A percentile compares a stretch with the other conserved stretches of the same genome.
Conservation (phyloP, 2,113 vertebrate species). For the Petromus typicus region DNA sequence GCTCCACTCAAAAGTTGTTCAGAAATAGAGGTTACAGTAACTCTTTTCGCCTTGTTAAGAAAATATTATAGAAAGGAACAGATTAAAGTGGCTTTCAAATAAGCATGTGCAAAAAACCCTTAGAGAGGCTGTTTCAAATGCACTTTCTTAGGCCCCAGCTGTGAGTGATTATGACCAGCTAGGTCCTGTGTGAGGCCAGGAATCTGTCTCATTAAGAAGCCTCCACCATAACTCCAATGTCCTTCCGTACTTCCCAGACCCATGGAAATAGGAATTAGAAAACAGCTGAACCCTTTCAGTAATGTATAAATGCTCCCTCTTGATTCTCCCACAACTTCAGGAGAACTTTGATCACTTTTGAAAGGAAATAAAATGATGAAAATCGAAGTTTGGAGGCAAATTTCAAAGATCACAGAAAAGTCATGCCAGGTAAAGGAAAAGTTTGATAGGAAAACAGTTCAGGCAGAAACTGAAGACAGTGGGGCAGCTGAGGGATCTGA, state of each 20-base stretch:
- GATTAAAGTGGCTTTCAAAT: neutral
- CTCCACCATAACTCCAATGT: neutral
- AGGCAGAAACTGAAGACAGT: neutral
- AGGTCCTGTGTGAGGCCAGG: neutral
- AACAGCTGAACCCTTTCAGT: neutral
- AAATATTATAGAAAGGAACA: neutral
- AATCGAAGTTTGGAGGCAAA: constrained; percentile 12
- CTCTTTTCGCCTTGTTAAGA: constrained; percentile 29
- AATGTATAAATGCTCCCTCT: neutral
- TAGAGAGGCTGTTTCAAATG: neutral
- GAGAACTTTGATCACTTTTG: neutral
- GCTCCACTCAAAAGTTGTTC: constrained; percentile 21
- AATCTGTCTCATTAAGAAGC: neutral
- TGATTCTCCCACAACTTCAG: neutral
- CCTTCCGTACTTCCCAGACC: neutral
- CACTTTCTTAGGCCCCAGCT: neutral
- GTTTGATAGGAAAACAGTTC: neutral
- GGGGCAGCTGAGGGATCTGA: neutral
- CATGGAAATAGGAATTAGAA: neutral
- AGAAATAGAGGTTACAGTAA: constrained; percentile 39
- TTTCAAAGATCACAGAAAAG: constrained; percentile 24
- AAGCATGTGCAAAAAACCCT: neutral
- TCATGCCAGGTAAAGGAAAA: neutral
- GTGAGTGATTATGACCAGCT: neutral
- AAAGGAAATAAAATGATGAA: constrained; percentile 45